These are phyloP conservation scores for Alaudala cheleensis DNA, from an alignment of 2,113 vertebrate species.

Conservation along the genomic window DNA sequence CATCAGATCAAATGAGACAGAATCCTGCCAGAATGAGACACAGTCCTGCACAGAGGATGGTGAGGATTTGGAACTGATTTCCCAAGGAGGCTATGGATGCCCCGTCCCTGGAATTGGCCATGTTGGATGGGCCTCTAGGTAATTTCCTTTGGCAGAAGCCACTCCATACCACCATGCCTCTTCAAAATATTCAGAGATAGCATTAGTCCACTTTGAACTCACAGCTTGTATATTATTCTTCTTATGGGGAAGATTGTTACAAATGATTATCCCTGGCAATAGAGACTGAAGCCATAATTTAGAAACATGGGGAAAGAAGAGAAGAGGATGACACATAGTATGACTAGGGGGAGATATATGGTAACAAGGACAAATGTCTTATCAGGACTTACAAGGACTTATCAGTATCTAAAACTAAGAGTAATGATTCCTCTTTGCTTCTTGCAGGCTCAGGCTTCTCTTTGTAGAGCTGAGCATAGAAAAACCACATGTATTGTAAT, in stretches of 20 bases:
- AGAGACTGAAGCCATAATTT: not conserved
- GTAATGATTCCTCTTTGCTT: not conserved
- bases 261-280: not conserved
- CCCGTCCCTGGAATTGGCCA: not conserved
- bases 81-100: not conserved
- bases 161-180: accelerated
- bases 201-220: not conserved
- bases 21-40: not conserved
- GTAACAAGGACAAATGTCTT: not conserved
- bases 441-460: not conserved
- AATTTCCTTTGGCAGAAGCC: not conserved
- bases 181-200: not conserved
- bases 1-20: not conserved
- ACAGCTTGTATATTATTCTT: not conserved
- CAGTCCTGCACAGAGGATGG: not conserved
- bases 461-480: not conserved
- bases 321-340: not conserved
- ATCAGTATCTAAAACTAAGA: not conserved
- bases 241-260: not conserved
- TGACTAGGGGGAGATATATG: not conserved
- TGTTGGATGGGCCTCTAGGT: not conserved
- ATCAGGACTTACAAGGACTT: not conserved
- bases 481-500: accelerated
- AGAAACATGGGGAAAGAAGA: not conserved
- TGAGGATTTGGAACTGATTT: not conserved